Base-by-base conservation (phyloP, 2,797 vertebrate species). In the Aythya fuligula region DNA sequence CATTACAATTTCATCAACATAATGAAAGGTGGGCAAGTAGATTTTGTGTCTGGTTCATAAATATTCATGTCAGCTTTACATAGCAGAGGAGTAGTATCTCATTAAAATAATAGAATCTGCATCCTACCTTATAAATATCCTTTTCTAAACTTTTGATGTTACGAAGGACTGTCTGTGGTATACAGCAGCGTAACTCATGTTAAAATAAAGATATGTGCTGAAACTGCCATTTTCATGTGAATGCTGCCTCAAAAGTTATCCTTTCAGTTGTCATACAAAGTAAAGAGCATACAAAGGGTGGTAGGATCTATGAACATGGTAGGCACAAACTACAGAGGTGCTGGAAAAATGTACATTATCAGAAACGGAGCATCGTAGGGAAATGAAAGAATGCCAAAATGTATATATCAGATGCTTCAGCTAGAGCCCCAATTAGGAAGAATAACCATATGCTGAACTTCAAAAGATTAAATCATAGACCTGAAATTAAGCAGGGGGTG, bases 1-100 rank as follows among this genome's bases (percentile, higher is more conserved):
- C 90, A 87, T 94, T 93, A 89, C 84, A 80, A 85, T 94, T 94
- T 95, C 90, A 86, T 92, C 89, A 67, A 45, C 47, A 28, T 57
- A 94, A 96, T 72, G 69, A 95, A 95, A 94, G 70, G 88, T 89
- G 90, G 78, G 84, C 94, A 92, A 95, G 92, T 73, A 85, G 78
- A 89, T 95, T 93, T 95, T 75, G 72, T 72, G 81, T 30, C 81
- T 91, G 62, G 56, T 30, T 95, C 51, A 89, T 95, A 93, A 96
- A 95, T 94, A 94, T 93, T 95, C 90, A 92, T n/a, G 8, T 25
- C 0, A 18, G 13, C 64, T 95, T 91, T 95, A 78, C 81, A 83
- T 93, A 90, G 45, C 77, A 89, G 89, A 66, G 54, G 27, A 95
- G 41, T 27, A 60, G 72, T 32, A 49, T 57, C 91, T 96, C 82